phyloP scores from a whole-genome alignment of 1,140 invertebrate species.

The Wiebesia pumilae region DNA sequence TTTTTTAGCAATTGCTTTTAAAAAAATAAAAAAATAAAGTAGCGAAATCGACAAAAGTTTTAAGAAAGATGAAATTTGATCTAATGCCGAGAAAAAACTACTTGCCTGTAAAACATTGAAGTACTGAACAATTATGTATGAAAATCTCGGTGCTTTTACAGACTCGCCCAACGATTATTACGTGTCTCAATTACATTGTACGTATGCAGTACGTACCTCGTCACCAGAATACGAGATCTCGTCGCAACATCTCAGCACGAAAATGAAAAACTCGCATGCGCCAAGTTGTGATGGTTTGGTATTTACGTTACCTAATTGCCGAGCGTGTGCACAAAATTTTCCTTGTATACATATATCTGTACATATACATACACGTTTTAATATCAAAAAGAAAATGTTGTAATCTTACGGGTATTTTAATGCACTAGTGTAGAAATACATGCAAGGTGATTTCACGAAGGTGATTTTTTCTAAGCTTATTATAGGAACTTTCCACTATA shows the following conservation, averaged over 20 bases:
- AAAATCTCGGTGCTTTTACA: not conserved
- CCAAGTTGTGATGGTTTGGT: not conserved
- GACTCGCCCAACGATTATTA: not conserved
- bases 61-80: constrained; percentile 3
- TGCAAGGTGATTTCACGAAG: constrained; percentile 11
- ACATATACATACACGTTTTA: not conserved
- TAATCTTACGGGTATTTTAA: not conserved
- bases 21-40: not conserved
- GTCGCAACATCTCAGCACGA: constrained; percentile 33
- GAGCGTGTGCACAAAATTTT: not conserved
- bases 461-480: constrained; percentile 22
- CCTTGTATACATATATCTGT: not conserved
- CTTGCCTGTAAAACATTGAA: constrained; percentile 9
- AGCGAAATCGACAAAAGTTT: not conserved
- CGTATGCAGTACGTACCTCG: not conserved
- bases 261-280: constrained; percentile 44
- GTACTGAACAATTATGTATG: not conserved
- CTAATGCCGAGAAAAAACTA: not conserved
- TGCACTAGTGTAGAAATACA: not conserved
- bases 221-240: constrained; percentile 28
- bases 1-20: not conserved
- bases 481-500: not conserved
- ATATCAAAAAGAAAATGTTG: constrained; percentile 15
- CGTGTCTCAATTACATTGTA: constrained; percentile 32
- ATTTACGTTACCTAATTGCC: constrained; percentile 25